Percentiles rank a stretch among this genome's conserved stretches.
Evolutionary conservation across 2,888 invertebrate genomes (phyloP).

Genomic region (Thysanoteuthis rhombus): DNA sequence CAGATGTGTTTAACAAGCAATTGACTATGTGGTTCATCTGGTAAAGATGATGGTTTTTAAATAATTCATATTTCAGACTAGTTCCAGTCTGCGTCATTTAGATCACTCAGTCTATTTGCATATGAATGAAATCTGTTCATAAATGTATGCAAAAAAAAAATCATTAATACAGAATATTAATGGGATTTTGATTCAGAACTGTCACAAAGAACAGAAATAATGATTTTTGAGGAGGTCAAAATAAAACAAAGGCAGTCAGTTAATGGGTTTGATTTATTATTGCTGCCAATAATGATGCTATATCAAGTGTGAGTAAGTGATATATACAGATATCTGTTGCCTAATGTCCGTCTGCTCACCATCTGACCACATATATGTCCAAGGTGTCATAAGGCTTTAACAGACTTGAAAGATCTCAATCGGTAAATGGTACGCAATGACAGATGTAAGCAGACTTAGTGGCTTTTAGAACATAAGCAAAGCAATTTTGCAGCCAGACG

Average conservation of each 20-base stretch:
- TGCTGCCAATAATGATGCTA: not conserved
- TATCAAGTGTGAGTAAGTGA: not conserved
- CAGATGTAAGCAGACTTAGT: no score
- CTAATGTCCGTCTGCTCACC: no score
- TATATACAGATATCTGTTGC: not conserved
- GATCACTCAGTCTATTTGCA: not conserved
- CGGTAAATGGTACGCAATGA: no score
- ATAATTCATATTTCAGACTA: not conserved
- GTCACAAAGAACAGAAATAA: not conserved
- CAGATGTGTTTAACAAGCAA: not conserved
- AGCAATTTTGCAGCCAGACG: no score
- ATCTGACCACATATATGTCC: no score
- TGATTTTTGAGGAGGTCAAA: not conserved
- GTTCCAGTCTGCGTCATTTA: not conserved
- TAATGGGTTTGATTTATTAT: not conserved
- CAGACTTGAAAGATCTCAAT: no score
- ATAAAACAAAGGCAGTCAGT: not conserved
- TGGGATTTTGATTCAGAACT: not conserved
- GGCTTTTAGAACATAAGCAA: no score
- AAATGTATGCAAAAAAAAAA: not conserved
- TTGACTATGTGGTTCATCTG: not conserved
- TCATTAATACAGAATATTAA: not conserved
- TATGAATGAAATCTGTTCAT: not conserved
- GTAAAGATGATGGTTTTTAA: not conserved
- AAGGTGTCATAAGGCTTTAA: no score